phyloP scores from a whole-genome alignment of 37 sponge, comb jelly and placozoan species.

The Haliclona indistincta region DNA sequence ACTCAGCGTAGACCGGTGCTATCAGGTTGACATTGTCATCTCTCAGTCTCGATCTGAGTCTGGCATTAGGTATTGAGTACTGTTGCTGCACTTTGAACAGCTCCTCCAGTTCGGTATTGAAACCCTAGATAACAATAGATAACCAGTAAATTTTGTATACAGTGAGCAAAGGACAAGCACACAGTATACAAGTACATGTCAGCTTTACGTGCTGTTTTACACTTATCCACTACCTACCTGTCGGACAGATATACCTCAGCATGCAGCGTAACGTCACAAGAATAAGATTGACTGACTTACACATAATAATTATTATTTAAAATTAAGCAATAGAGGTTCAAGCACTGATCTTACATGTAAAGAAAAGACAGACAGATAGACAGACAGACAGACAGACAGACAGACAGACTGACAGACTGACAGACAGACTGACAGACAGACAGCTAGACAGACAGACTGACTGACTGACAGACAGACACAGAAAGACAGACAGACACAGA shows the following conservation, averaged over 20 bases:
- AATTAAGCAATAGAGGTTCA: too few relatives aligned
- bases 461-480: too few relatives aligned
- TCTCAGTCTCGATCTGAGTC: slow-evolving; percentile 56
- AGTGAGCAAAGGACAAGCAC: neutral
- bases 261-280: too few relatives aligned
- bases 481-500: too few relatives aligned
- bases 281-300: too few relatives aligned
- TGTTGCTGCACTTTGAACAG: slow-evolving; percentile 67
- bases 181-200: neutral
- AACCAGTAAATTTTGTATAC: neutral
- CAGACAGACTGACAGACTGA: too few relatives aligned
- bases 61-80: slow-evolving; percentile 83
- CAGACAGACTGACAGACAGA: too few relatives aligned
- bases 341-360: neutral
- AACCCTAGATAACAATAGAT: slow-evolving; percentile 63
- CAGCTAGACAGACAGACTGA: too few relatives aligned
- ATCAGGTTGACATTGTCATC: slow-evolving; percentile 61
- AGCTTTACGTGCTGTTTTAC: neutral
- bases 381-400: too few relatives aligned
- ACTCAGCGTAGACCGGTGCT: slow-evolving; percentile 56
- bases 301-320: neutral
- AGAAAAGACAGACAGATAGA: neutral
- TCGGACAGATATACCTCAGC: neutral
- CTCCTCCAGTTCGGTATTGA: slow-evolving; percentile 91
- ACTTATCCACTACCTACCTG: too few relatives aligned